Conservation (phyloP, 2,113 vertebrate species). For the Oncorhynchus kisutch region DNA sequence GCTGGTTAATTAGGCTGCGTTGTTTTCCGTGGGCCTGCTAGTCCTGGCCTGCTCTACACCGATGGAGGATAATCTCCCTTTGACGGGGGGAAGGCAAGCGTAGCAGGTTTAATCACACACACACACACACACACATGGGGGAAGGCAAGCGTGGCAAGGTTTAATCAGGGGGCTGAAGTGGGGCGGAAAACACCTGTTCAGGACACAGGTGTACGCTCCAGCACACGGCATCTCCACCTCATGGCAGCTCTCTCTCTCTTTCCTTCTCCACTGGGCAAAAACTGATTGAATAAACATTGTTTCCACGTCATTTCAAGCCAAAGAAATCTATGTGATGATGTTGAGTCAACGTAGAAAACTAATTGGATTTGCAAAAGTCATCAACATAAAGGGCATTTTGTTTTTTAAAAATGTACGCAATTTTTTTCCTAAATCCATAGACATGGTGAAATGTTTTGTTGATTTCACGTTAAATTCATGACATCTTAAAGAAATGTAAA, state of each 20-base stretch:
- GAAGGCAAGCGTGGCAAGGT: conserved; percentile 63
- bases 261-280: background rate
- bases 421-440: no score
- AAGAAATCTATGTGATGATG: no score
- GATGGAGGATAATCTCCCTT: conserved; percentile 64
- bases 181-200: conserved; percentile 73
- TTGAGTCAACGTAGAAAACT: no score
- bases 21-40: conserved; percentile 47
- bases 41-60: conserved; percentile 32
- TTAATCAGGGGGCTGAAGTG: conserved; percentile 54
- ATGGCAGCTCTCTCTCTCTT: background rate
- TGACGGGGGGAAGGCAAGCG: conserved; percentile 63
- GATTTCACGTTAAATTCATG: no score
- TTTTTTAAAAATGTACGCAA: no score
- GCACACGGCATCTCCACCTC: conserved; percentile 39
- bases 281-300: no score
- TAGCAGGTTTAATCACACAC: conserved; percentile 39
- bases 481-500: no score
- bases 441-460: no score
- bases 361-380: no score
- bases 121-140: conserved; percentile 3
- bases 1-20: conserved; percentile 56
- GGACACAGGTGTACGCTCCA: conserved; percentile 62
- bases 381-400: no score
- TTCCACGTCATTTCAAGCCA: no score